A percentile compares a stretch with the other conserved stretches of the same genome.
Evolutionary conservation across 2,797 vertebrate genomes (phyloP).

Genomic region (Crenuchus spilurus): DNA sequence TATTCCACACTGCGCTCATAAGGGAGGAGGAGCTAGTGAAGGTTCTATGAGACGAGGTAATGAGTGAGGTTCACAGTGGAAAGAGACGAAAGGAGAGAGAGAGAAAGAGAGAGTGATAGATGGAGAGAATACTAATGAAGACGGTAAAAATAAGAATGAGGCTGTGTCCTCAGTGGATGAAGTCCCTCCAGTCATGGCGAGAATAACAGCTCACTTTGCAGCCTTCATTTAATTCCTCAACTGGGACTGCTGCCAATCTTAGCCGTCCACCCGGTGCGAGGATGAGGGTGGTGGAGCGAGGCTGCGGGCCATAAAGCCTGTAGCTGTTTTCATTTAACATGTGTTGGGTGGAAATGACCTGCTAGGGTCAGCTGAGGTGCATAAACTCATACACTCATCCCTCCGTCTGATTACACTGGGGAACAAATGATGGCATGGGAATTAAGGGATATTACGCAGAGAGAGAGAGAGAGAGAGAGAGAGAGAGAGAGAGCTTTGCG

Average conservation of each 20-base stretch:
- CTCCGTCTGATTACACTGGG: constrained; percentile 26
- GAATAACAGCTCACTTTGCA: constrained; percentile 51
- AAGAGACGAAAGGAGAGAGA: not conserved
- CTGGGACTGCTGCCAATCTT: constrained; percentile 51
- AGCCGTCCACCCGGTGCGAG: constrained; percentile 29
- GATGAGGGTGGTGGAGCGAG: constrained; percentile 9
- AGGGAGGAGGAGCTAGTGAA: constrained; percentile 31
- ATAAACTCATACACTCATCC: constrained; percentile 23
- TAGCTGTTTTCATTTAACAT: constrained; percentile 33
- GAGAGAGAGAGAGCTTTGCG: constrained; percentile 49
- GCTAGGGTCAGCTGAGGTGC: constrained; percentile 14
- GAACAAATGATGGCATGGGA: constrained; percentile 32
- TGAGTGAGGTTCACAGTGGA: constrained; percentile 40
- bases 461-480: constrained; percentile 5
- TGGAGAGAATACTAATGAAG: constrained; percentile 54
- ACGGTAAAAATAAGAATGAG: constrained; percentile 65
- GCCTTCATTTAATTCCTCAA: constrained; percentile 53
- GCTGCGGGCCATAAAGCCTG: constrained; percentile 21
- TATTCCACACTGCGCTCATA: constrained; percentile 45
- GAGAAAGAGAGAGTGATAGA: constrained; percentile 24
- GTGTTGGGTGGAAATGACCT: constrained; percentile 30
- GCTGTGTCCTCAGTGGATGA: constrained; percentile 63
- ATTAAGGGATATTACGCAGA: constrained; percentile 41
- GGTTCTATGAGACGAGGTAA: constrained; percentile 41
- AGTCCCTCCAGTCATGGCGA: constrained; percentile 48